phyloP scores from a whole-genome alignment of 2,797 vertebrate species.

The Dermochelys coriacea region DNA sequence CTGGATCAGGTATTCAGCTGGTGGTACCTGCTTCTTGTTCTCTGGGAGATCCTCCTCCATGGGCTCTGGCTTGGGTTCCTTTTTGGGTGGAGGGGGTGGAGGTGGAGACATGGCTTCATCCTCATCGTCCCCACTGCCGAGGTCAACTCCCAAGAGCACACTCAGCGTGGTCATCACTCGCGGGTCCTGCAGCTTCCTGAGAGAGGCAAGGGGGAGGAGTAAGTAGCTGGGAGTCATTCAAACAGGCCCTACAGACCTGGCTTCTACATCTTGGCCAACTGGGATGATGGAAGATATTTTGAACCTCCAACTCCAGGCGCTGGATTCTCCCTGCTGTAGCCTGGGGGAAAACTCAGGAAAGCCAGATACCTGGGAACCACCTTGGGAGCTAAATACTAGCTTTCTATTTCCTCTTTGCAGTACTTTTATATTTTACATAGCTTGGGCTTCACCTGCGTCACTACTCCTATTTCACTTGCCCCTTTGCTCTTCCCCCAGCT shows the following conservation, averaged over 20 bases:
- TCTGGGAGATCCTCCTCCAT: conserved; percentile 93
- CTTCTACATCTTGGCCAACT: not conserved
- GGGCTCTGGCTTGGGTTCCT: conserved; percentile 77
- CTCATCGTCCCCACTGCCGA: conserved; percentile 89
- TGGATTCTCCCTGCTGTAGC: not conserved
- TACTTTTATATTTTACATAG: not conserved
- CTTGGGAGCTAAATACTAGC: not conserved
- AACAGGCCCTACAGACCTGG: not conserved
- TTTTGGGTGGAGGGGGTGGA: conserved; percentile 86
- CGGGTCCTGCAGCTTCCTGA: conserved; percentile 92
- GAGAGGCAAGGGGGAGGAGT: not conserved
- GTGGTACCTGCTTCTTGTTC: conserved; percentile 90
- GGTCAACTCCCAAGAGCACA: conserved; percentile 91
- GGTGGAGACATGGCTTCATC: conserved; percentile 88
- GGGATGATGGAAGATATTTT: not conserved
- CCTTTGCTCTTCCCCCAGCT: no score
- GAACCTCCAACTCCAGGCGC: not conserved
- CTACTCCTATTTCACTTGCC: not conserved
- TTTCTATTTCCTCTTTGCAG: not conserved
- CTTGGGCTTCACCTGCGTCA: not conserved
- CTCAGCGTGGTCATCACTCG: conserved; percentile 95
- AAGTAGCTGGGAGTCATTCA: not conserved
- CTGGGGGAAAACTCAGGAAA: not conserved
- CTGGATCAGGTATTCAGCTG: accelerated
- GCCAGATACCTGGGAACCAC: not conserved